phyloP scores from a whole-genome alignment of 2,797 vertebrate species.

The Yasuhikotakia modesta region DNA sequence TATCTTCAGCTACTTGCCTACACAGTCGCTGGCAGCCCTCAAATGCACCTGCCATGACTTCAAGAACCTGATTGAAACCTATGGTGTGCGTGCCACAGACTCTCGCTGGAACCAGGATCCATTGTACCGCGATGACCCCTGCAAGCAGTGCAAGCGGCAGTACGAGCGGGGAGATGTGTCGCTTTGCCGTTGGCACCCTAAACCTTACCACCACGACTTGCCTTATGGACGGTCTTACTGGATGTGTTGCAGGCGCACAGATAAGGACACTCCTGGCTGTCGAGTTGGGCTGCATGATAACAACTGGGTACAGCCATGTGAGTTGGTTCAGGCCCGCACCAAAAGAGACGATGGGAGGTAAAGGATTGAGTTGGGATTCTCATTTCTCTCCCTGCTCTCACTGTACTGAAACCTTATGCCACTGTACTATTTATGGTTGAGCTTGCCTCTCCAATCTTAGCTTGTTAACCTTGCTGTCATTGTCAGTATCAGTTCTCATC shows the following conservation, averaged over 20 bases:
- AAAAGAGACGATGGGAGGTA: constrained; percentile 78
- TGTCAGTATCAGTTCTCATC: constrained; percentile 62
- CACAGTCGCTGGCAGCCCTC: constrained; percentile 87
- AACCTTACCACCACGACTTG: constrained; percentile 99
- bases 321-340: constrained; percentile 74
- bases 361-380: constrained; percentile 61
- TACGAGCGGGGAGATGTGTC: constrained; percentile 93
- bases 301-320: constrained; percentile 90
- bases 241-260: constrained; percentile 94
- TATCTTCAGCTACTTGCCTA: constrained; percentile 92
- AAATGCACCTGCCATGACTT: constrained; percentile 96
- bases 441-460: constrained; percentile 46
- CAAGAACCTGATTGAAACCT: constrained; percentile 89
- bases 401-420: constrained; percentile 57
- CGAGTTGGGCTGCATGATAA: constrained; percentile 93
- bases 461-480: constrained; percentile 57
- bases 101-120: constrained; percentile 94
- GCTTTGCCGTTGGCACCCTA: constrained; percentile 96
- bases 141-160: constrained; percentile 93
- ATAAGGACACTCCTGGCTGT: constrained; percentile 91
- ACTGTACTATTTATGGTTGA: constrained; percentile 65
- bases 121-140: constrained; percentile 92
- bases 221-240: constrained; percentile 98
- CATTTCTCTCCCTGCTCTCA: constrained; percentile 51
- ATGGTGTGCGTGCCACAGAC: constrained; percentile 87